A percentile compares a stretch with the other conserved stretches of the same genome.
These are phyloP conservation scores for Bombus huntii DNA, from an alignment of 1,140 invertebrate species.

Conservation along the genomic window DNA sequence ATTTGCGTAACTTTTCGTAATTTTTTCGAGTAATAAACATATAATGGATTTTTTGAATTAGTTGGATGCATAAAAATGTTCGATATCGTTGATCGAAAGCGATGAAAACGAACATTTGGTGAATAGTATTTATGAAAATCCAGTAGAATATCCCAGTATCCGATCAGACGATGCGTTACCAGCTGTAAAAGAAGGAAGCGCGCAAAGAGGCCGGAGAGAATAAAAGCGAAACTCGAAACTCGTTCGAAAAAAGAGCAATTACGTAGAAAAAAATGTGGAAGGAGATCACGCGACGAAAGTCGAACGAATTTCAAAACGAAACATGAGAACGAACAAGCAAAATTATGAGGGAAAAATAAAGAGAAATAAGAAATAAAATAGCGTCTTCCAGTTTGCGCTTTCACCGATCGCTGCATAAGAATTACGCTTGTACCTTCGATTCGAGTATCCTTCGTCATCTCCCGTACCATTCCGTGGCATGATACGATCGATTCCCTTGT, in stretches of 20 bases:
- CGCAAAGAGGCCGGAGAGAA: not conserved
- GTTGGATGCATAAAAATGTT: not conserved
- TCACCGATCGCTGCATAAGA: constrained; percentile 62
- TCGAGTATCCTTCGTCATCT: constrained; percentile 65
- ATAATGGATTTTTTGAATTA: not conserved
- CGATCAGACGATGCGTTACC: constrained; percentile 2
- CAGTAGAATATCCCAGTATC: constrained; percentile 24
- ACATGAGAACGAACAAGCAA: not conserved
- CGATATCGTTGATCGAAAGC: not conserved
- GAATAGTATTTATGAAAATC: constrained; percentile 6
- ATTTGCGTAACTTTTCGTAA: not conserved
- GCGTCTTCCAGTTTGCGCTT: constrained; percentile 70
- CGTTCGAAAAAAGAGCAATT: constrained; percentile 19
- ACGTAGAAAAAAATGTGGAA: constrained; percentile 31
- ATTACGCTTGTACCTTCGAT: constrained; percentile 69
- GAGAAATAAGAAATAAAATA: constrained; percentile 44
- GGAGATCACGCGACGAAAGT: constrained; percentile 27
- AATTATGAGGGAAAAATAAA: not conserved
- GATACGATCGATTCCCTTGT: constrained; percentile 70
- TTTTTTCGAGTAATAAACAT: not conserved
- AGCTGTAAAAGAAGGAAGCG: not conserved
- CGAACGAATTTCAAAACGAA: not conserved
- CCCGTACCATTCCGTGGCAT: constrained; percentile 66
- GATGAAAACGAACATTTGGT: no score
- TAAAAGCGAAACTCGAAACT: not conserved